Percentiles rank a stretch among this genome's conserved stretches.
Evolutionary conservation across 2,797 vertebrate genomes (phyloP).

Genomic region (Tiaroga cobitis): DNA sequence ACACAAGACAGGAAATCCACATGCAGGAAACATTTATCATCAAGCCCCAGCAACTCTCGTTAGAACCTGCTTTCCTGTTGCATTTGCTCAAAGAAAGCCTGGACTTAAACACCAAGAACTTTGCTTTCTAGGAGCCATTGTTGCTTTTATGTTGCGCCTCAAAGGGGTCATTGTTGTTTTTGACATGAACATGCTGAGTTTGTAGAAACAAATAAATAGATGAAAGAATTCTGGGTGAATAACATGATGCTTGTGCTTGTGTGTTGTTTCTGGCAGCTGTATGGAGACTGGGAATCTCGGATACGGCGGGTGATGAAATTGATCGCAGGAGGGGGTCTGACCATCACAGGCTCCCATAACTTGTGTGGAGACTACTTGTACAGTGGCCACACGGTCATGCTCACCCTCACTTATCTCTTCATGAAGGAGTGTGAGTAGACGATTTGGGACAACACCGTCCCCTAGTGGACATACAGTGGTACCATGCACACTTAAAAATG

Average conservation of each 20-base stretch:
- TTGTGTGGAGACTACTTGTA: conserved; percentile 91
- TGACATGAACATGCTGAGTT: background rate
- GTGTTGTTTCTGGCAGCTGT: conserved; percentile 72
- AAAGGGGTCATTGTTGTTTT: background rate
- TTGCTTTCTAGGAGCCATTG: background rate
- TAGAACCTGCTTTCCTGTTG: conserved; percentile 42
- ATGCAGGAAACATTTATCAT: conserved; percentile 41
- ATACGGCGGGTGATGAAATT: conserved; percentile 86
- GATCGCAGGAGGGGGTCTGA: conserved; percentile 85
- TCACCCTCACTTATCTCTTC: conserved; percentile 88
- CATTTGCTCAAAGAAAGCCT: background rate
- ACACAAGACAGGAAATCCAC: conserved; percentile 52
- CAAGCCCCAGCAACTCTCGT: background rate
- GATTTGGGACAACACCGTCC: background rate
- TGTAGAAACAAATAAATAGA: background rate
- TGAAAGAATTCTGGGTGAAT: background rate
- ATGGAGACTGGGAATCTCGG: conserved; percentile 87
- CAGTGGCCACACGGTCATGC: conserved; percentile 89
- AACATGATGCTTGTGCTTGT: background rate
- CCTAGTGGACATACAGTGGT: background rate
- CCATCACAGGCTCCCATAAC: conserved; percentile 88
- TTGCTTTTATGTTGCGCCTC: conserved; percentile 14
- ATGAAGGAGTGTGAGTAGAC: conserved; percentile 86
- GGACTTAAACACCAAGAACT: background rate
- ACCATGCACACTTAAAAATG: background rate